Conservation (phyloP, 2,113 vertebrate species). For the Microcebus ravelobensis region DNA sequence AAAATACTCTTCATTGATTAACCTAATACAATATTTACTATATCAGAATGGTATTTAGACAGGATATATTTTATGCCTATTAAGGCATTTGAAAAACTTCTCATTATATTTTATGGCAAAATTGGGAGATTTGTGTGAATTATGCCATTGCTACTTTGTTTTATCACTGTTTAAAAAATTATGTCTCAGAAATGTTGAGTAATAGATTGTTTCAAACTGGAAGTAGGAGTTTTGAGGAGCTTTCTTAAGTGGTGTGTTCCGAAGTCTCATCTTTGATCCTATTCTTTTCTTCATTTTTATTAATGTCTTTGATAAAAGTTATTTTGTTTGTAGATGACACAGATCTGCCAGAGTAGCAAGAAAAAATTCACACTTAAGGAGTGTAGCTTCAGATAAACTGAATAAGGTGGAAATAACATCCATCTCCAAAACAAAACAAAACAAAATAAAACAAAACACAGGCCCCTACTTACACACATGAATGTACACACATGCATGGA, state of each 20-base stretch:
- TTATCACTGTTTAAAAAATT: background rate
- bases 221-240: background rate
- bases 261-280: background rate
- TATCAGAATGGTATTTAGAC: background rate
- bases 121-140: background rate
- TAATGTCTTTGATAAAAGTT: background rate
- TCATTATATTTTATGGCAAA: background rate
- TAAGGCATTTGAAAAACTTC: background rate
- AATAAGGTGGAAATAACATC: background rate
- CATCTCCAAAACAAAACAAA: background rate
- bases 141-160: background rate
- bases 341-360: background rate
- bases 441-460: background rate
- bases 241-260: background rate
- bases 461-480: background rate
- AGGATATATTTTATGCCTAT: background rate
- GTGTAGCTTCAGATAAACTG: background rate
- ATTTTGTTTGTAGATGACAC: background rate
- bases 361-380: background rate
- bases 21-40: background rate
- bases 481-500: background rate
- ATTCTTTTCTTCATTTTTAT: background rate
- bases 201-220: background rate
- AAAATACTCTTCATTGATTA: background rate
- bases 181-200: background rate